These are phyloP conservation scores for Malthinus seriepunctatus DNA, from an alignment of 2,888 invertebrate species.

Conservation along the genomic window DNA sequence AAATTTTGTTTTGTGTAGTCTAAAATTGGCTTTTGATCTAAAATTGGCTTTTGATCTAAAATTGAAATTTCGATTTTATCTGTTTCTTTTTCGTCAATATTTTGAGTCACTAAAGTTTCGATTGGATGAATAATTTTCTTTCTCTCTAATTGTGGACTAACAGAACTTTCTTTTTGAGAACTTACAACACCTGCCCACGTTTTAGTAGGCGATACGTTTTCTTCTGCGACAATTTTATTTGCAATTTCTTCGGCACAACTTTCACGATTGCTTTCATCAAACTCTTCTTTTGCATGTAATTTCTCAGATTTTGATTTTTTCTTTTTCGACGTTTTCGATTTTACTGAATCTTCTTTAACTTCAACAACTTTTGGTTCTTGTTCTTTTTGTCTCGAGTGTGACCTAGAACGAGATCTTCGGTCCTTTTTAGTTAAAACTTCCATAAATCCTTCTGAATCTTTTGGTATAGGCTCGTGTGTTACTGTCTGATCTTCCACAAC, in stretches of 20 bases:
- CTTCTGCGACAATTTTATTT: no score
- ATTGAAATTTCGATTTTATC: no score
- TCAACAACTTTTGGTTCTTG: neutral
- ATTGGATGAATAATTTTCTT: no score
- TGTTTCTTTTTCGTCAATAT: no score
- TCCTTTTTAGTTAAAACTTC: slow-evolving; percentile 38
- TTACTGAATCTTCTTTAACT: neutral
- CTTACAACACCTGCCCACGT: neutral
- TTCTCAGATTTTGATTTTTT: neutral
- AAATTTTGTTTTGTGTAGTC: no score
- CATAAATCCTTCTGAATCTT: slow-evolving; percentile 43
- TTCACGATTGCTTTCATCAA: no score
- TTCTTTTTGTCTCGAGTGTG: slow-evolving; percentile 18
- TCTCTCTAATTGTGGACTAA: no score
- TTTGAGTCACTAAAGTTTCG: neutral
- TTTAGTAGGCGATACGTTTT: neutral
- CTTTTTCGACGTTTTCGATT: neutral
- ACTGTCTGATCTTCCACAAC: slow-evolving; percentile 31
- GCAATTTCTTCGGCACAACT: no score
- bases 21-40: no score
- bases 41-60: no score
- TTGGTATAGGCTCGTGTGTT: slow-evolving; percentile 26
- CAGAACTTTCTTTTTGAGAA: neutral
- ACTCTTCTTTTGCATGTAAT: slow-evolving; percentile 15
- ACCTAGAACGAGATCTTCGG: slow-evolving; percentile 43